Conservation (phyloP, 2,888 invertebrate species). For the Acanthoscelides obtectus region DNA sequence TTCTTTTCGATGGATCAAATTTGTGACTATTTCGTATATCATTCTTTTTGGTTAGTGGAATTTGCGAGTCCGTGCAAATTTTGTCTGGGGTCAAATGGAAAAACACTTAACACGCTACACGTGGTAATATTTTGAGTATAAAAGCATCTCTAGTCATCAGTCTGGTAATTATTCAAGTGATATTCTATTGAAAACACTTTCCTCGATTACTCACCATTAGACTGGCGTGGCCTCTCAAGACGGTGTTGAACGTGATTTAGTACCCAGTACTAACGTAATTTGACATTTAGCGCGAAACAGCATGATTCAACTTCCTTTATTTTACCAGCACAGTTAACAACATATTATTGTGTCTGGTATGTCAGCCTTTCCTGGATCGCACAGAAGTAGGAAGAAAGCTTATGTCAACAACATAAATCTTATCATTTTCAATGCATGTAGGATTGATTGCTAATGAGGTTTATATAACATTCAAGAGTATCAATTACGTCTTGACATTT, state of each 20-base stretch:
- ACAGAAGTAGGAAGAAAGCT: neutral
- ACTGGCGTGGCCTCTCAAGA: neutral
- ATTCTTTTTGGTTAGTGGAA: too few relatives aligned
- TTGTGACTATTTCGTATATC: too few relatives aligned
- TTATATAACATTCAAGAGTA: neutral
- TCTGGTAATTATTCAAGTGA: too few relatives aligned
- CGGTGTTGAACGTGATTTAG: neutral
- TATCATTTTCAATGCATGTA: neutral
- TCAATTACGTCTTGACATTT: neutral
- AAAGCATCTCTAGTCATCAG: too few relatives aligned
- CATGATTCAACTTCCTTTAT: neutral
- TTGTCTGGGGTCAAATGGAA: too few relatives aligned
- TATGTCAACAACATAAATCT: neutral
- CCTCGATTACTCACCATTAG: neutral
- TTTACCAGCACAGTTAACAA: neutral
- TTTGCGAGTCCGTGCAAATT: too few relatives aligned
- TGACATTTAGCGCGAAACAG: neutral
- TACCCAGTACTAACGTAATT: neutral
- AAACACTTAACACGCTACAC: too few relatives aligned
- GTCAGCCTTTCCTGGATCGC: neutral
- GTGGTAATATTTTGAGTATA: too few relatives aligned
- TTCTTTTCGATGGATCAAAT: too few relatives aligned
- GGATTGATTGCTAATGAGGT: neutral
- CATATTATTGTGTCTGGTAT: too few relatives aligned
- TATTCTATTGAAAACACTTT: neutral